Evolutionary conservation across 2,113 vertebrate genomes (phyloP).

Genomic region (Gopherus flavomarginatus): DNA sequence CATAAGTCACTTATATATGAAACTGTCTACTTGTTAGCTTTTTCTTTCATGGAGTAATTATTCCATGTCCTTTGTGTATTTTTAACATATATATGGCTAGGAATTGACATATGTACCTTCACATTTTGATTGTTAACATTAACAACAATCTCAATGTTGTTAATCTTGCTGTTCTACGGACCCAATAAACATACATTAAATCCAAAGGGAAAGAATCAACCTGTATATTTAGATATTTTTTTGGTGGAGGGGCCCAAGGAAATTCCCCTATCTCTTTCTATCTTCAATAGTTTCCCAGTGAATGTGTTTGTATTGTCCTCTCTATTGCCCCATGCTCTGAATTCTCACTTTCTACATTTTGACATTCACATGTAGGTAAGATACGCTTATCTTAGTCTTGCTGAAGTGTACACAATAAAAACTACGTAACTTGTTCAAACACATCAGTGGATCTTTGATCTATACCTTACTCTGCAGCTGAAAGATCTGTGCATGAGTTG

Average conservation of each 20-base stretch:
- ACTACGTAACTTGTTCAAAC: background rate
- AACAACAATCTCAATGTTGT: background rate
- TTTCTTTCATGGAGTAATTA: background rate
- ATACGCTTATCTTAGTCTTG: background rate
- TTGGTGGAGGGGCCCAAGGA: background rate
- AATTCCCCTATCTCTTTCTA: background rate
- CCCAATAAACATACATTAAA: background rate
- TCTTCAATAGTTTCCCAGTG: background rate
- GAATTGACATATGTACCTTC: background rate
- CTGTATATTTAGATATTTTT: background rate
- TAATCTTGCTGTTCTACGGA: background rate
- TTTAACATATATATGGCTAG: background rate
- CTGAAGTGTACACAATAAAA: background rate
- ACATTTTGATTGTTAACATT: background rate
- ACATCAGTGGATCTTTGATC: background rate
- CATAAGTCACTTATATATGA: background rate
- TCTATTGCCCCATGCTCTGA: background rate
- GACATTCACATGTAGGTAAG: background rate
- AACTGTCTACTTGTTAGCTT: background rate
- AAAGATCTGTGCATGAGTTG: background rate
- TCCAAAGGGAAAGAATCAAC: background rate
- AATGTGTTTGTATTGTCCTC: background rate
- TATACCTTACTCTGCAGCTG: background rate
- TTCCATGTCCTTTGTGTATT: background rate
- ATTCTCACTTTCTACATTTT: slow-evolving; percentile 14